A percentile compares a stretch with the other conserved stretches of the same genome.
Conservation (phyloP, 2,797 vertebrate genomes). For the Gymnoscopelus braueri region DNA sequence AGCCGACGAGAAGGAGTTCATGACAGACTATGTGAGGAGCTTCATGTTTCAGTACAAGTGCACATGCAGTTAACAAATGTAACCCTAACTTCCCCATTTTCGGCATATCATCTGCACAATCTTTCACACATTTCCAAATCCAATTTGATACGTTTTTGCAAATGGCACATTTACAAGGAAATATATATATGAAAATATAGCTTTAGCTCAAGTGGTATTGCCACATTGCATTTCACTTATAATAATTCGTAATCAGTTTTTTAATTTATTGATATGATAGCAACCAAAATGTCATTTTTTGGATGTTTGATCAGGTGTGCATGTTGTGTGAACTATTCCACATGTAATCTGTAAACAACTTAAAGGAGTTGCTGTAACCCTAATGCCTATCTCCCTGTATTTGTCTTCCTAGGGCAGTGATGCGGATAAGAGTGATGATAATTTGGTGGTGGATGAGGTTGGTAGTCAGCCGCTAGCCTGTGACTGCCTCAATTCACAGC, state of each 20-base stretch:
- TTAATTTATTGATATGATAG: too few relatives aligned
- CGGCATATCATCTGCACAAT: background rate
- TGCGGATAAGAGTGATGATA: slow-evolving; percentile 91
- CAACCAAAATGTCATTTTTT: too few relatives aligned
- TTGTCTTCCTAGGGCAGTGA: slow-evolving; percentile 84
- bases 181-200: too few relatives aligned
- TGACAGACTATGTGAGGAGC: slow-evolving; percentile 90
- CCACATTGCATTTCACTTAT: too few relatives aligned
- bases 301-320: background rate
- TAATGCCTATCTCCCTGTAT: background rate
- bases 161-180: too few relatives aligned
- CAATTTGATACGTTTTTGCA: too few relatives aligned
- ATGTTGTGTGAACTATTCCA: background rate
- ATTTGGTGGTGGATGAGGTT: slow-evolving; percentile 92
- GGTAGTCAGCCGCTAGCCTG: slow-evolving; percentile 60
- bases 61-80: too few relatives aligned
- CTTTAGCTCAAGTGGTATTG: too few relatives aligned
- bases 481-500: slow-evolving; percentile 52
- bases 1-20: slow-evolving; percentile 91
- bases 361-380: too few relatives aligned
- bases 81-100: background rate
- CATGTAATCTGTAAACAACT: background rate
- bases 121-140: too few relatives aligned
- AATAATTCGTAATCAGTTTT: too few relatives aligned
- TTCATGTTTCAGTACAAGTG: slow-evolving; percentile 3